Conservation (phyloP, 2,797 vertebrate genomes). For the Alcedo quadribrachys region DNA sequence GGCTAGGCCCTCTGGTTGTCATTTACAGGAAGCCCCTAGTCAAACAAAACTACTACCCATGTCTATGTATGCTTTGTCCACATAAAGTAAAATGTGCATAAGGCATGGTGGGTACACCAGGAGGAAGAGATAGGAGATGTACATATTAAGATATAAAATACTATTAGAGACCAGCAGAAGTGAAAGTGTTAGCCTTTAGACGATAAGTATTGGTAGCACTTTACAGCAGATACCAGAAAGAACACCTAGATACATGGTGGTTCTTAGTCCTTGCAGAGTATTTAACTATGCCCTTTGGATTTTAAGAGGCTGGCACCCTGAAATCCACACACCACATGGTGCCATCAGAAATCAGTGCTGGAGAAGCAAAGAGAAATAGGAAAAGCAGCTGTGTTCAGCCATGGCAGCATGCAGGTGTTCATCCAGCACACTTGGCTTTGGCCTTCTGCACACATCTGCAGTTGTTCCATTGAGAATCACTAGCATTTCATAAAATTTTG, state of each 20-base stretch:
- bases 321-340: neutral
- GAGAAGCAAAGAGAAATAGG: neutral
- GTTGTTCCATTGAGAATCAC: neutral
- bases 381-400: neutral
- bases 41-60: neutral
- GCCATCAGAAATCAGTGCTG: neutral
- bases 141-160: neutral
- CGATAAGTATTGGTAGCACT: neutral
- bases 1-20: slow-evolving; percentile 15
- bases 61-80: neutral
- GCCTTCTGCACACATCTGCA: neutral
- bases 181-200: neutral
- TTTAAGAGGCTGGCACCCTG: neutral
- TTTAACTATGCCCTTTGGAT: neutral
- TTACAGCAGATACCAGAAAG: neutral
- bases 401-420: neutral
- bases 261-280: neutral
- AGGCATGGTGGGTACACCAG: neutral
- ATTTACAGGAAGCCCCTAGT: slow-evolving; percentile 31
- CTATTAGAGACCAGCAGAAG: neutral
- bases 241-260: neutral
- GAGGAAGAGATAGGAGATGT: neutral
- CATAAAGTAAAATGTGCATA: neutral
- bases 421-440: neutral
- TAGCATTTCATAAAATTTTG: neutral